A percentile compares a stretch with the other conserved stretches of the same genome.
Conservation (phyloP, 2,113 vertebrate species). For the Tychaedon coryphoeus region DNA sequence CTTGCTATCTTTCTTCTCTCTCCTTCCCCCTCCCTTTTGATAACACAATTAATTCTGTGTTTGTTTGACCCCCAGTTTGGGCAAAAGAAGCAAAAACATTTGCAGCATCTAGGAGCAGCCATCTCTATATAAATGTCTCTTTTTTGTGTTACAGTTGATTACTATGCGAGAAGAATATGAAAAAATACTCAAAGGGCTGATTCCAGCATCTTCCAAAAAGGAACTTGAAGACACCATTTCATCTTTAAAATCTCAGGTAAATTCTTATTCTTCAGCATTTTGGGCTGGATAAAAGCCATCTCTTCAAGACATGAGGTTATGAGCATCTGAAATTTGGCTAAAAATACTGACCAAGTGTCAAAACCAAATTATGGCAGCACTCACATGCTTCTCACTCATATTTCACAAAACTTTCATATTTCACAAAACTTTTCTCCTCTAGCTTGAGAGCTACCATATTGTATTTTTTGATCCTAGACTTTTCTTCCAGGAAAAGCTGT, state of each 20-base stretch:
- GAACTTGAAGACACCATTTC: conserved; percentile 93
- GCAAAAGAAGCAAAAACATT: neutral
- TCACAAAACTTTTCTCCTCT: neutral
- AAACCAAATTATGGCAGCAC: neutral
- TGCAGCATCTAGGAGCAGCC: neutral
- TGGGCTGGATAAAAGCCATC: neutral
- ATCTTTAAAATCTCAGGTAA: conserved; percentile 94
- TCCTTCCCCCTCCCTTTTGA: neutral
- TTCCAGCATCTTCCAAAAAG: conserved; percentile 84
- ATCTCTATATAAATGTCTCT: neutral
- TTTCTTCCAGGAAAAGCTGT: neutral
- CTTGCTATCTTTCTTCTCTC: neutral
- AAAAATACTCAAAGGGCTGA: conserved; percentile 86
- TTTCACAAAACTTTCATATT: neutral
- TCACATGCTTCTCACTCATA: neutral
- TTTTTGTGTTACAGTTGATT: conserved; percentile 78
- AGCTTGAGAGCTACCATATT: neutral
- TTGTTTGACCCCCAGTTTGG: neutral
- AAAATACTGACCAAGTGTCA: neutral
- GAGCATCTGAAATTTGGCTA: neutral
- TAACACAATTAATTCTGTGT: neutral
- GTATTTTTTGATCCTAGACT: neutral
- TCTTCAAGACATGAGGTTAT: neutral
- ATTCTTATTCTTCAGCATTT: neutral
- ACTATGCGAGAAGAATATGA: conserved; percentile 86